A percentile compares a stretch with the other conserved stretches of the same genome.
phyloP scores from a whole-genome alignment of 1,140 invertebrate genomes.

The Brachionus sp. region DNA sequence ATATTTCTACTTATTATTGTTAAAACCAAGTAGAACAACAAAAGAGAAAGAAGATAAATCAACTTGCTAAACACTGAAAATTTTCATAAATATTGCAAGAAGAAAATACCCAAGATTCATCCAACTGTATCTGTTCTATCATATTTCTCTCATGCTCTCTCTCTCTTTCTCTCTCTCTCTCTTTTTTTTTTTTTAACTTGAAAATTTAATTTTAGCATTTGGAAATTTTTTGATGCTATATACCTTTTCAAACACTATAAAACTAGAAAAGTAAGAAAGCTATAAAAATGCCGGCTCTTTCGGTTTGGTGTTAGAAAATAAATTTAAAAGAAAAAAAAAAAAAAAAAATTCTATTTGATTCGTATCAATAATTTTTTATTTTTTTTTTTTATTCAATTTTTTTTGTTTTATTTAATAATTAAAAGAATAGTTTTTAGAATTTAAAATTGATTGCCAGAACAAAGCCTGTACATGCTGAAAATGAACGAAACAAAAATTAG shows the following conservation, averaged over 20 bases:
- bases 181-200: neutral
- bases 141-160: neutral
- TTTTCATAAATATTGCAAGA: conserved; percentile 35
- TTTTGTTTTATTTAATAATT: neutral
- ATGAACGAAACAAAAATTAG: conserved; percentile 16
- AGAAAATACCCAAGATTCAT: conserved; percentile 37
- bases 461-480: neutral
- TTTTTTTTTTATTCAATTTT: neutral
- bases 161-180: neutral
- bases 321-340: neutral
- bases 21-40: conserved; percentile 29
- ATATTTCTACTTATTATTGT: conserved; percentile 10
- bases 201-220: conserved; percentile 41
- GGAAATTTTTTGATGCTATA: neutral
- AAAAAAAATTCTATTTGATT: neutral
- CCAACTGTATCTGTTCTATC: conserved; percentile 38
- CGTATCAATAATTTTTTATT: neutral
- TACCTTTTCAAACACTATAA: neutral
- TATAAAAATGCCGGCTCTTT: neutral
- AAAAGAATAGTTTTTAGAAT: neutral
- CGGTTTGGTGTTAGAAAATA: conserved; percentile 25
- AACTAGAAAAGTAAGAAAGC: neutral
- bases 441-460: neutral
- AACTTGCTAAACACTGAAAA: conserved; percentile 9
- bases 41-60: conserved; percentile 4